Conservation (phyloP, 1,140 invertebrate species). For the Drosophila paulistorum region DNA sequence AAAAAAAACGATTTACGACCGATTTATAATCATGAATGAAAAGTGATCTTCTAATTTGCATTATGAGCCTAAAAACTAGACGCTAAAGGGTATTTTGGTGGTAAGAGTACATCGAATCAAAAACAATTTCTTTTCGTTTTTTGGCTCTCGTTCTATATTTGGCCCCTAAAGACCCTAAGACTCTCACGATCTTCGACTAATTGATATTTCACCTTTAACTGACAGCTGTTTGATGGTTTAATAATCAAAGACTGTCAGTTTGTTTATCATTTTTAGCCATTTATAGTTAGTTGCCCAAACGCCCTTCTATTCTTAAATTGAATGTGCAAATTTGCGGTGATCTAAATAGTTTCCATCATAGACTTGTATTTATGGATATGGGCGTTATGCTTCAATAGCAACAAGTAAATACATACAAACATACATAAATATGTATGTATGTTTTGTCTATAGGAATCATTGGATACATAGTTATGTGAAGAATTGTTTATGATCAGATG, state of each 20-base stretch:
- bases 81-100: no score
- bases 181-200: no score
- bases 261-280: background rate
- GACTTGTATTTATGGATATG: conserved; percentile 28
- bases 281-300: conserved; percentile 1
- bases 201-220: no score
- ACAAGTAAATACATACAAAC: background rate
- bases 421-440: background rate
- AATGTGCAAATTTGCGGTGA: conserved; percentile 51
- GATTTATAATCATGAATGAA: no score
- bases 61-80: no score
- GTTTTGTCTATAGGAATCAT: background rate
- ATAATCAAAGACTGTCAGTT: background rate
- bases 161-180: no score
- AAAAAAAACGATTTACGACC: no score
- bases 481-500: conserved; percentile 4
- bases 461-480: background rate
- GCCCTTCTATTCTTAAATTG: conserved; percentile 14
- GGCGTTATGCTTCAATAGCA: conserved; percentile 37
- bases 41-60: no score
- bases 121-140: no score
- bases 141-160: no score
- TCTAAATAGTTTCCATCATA: conserved; percentile 31
- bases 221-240: no score
- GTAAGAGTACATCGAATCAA: no score